Conservation (phyloP, 2,888 invertebrate species). For the Biston betularia region DNA sequence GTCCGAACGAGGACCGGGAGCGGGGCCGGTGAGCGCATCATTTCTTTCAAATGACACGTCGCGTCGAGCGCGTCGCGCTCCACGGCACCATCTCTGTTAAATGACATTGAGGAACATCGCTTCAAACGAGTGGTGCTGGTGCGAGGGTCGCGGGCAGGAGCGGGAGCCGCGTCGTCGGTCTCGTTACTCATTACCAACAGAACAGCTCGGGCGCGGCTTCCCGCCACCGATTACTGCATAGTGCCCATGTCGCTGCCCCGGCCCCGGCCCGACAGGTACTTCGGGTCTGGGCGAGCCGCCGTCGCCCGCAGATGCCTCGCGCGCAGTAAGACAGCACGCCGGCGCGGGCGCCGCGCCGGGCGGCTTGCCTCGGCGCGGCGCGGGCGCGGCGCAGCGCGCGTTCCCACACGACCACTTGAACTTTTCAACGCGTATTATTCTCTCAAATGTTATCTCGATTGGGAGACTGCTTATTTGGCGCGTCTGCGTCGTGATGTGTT, state of each 20-base stretch:
- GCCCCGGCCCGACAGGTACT: too few species aligned
- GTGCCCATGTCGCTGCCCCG: too few species aligned
- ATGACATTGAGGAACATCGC: background rate
- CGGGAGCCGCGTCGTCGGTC: too few species aligned
- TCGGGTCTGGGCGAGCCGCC: background rate
- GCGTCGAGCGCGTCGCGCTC: constrained; percentile 13
- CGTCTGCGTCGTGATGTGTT: constrained; percentile 15
- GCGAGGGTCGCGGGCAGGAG: too few species aligned
- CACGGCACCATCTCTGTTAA: constrained; percentile 10
- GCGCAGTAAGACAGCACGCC: too few species aligned
- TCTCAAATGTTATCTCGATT: constrained; percentile 16
- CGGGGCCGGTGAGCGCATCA: constrained; percentile 24
- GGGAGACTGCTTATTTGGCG: constrained; percentile 14
- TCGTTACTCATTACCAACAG: too few species aligned
- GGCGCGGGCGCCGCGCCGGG: too few species aligned
- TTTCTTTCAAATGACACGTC: constrained; percentile 26
- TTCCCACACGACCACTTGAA: constrained; percentile 16
- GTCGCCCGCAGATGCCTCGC: constrained; percentile 11
- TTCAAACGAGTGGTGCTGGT: background rate
- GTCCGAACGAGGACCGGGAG: background rate
- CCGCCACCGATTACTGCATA: too few species aligned
- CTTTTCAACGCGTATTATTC: constrained; percentile 8
- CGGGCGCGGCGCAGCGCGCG: background rate
- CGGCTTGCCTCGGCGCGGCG: background rate
- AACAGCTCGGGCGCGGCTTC: too few species aligned